phyloP scores from a whole-genome alignment of 2,888 invertebrate species.

The Hymenopus coronatus region DNA sequence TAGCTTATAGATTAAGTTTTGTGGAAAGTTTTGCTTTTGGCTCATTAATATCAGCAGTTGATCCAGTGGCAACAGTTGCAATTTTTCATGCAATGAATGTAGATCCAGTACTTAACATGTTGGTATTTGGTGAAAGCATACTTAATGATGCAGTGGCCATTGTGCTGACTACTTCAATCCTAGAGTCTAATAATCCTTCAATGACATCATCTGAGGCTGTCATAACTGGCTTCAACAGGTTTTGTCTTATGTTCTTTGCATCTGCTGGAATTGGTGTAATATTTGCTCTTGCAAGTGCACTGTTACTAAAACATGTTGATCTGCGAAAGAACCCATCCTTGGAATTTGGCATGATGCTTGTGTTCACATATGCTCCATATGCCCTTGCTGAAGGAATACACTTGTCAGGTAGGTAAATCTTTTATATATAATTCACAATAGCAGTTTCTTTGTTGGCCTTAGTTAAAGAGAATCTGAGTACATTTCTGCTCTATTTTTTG shows the following conservation, averaged over 20 bases:
- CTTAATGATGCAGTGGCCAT: slow-evolving; percentile 98
- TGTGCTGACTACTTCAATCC: slow-evolving; percentile 87
- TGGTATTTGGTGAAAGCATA: slow-evolving; percentile 93
- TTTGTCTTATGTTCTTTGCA: slow-evolving; percentile 97
- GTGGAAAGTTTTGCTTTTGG: slow-evolving; percentile 99
- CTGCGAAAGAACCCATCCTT: slow-evolving; percentile 95
- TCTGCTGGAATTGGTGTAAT: slow-evolving; percentile 95
- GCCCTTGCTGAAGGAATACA: slow-evolving; percentile 96
- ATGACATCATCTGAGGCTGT: slow-evolving; percentile 76
- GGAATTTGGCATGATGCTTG: slow-evolving; percentile 97
- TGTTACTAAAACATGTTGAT: slow-evolving; percentile 92
- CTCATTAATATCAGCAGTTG: slow-evolving; percentile 96
- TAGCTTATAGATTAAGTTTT: slow-evolving; percentile 88
- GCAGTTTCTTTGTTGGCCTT: background rate
- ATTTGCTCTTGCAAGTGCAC: slow-evolving; percentile 89
- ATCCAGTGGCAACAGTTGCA: slow-evolving; percentile 98
- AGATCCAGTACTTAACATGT: slow-evolving; percentile 97
- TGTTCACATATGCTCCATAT: slow-evolving; percentile 98
- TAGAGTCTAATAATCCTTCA: slow-evolving; percentile 66
- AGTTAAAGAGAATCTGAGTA: too few relatives aligned
- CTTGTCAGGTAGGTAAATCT: slow-evolving; percentile 68
- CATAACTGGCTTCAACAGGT: slow-evolving; percentile 81
- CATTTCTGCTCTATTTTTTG: too few relatives aligned
- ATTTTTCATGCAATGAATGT: slow-evolving; percentile 97
- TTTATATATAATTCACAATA: background rate